phyloP scores from a whole-genome alignment of 2,888 invertebrate species.

The Antitype chi region DNA sequence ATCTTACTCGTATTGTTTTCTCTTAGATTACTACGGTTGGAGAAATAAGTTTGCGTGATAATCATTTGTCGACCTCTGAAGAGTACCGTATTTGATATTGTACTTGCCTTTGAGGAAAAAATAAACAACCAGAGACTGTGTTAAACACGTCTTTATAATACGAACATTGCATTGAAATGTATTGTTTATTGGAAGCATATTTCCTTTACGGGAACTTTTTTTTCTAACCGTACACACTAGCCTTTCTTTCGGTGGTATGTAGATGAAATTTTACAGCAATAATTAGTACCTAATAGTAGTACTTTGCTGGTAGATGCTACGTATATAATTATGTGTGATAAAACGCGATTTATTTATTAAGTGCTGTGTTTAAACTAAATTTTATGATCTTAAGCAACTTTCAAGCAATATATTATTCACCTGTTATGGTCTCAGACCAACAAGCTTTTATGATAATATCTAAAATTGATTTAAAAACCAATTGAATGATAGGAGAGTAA shows the following conservation, averaged over 20 bases:
- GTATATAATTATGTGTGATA: slow-evolving; percentile 87
- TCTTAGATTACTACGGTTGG: slow-evolving; percentile 79
- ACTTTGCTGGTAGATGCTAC: slow-evolving; percentile 88
- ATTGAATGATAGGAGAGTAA: slow-evolving; percentile 31
- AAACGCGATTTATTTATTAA: slow-evolving; percentile 83
- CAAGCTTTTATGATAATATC: slow-evolving; percentile 44
- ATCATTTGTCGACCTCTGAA: slow-evolving; percentile 37
- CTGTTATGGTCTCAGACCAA: slow-evolving; percentile 61
- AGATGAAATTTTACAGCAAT: slow-evolving; percentile 89
- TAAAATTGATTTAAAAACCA: slow-evolving; percentile 21
- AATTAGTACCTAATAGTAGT: slow-evolving; percentile 88
- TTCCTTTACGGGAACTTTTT: slow-evolving; percentile 64
- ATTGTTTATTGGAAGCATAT: slow-evolving; percentile 41
- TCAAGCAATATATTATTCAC: slow-evolving; percentile 58
- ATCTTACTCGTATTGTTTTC: slow-evolving; percentile 87
- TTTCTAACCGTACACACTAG: slow-evolving; percentile 75
- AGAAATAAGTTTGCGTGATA: slow-evolving; percentile 70
- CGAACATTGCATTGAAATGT: slow-evolving; percentile 57
- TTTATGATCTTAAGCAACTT: slow-evolving; percentile 74
- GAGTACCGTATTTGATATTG: slow-evolving; percentile 60
- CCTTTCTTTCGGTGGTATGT: slow-evolving; percentile 89
- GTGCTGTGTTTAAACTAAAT: slow-evolving; percentile 72
- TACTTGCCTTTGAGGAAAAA: slow-evolving; percentile 35
- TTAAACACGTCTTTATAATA: slow-evolving; percentile 62
- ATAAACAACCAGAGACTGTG: slow-evolving; percentile 62